These are phyloP conservation scores for Sandelia bainsii DNA, from an alignment of 2,797 vertebrate species.

Conservation along the genomic window DNA sequence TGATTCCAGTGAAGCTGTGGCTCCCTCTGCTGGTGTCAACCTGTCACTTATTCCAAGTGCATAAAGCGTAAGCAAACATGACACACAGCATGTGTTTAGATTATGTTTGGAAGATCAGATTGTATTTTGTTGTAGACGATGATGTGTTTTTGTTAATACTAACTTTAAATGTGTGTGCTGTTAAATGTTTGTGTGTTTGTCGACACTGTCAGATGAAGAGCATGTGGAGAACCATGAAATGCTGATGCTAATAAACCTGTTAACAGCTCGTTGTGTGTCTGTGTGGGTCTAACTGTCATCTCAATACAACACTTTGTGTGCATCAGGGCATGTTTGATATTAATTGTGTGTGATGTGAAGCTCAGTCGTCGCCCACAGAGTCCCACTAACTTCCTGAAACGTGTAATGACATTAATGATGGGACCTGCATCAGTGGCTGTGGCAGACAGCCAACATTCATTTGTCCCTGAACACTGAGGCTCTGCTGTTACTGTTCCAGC, in stretches of 20 bases:
- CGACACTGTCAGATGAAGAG: background rate
- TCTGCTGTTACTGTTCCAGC: background rate
- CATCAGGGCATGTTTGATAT: background rate
- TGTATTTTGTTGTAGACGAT: too few species aligned
- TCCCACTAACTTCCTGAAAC: slow-evolving; percentile 15
- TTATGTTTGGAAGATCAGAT: too few species aligned
- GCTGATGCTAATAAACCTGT: slow-evolving; percentile 37
- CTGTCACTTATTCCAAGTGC: background rate
- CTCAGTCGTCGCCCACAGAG: slow-evolving; percentile 14
- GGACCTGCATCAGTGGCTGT: slow-evolving; percentile 41
- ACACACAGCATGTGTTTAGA: too few species aligned
- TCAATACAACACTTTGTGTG: background rate
- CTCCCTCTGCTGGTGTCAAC: slow-evolving; percentile 39
- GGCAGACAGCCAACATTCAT: slow-evolving; percentile 46
- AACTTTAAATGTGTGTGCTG: background rate
- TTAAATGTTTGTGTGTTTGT: background rate
- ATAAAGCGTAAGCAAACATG: too few species aligned
- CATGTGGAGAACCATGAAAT: background rate
- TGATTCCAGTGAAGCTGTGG: background rate
- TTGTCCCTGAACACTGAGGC: background rate
- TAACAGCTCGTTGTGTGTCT: slow-evolving; percentile 16
- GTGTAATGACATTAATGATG: slow-evolving; percentile 9
- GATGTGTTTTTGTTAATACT: too few species aligned
- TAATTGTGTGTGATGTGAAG: slow-evolving; percentile 35
- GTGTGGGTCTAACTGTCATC: background rate